Base-by-base conservation (phyloP, 2,888 invertebrate species). In the Parelbella ahira region DNA sequence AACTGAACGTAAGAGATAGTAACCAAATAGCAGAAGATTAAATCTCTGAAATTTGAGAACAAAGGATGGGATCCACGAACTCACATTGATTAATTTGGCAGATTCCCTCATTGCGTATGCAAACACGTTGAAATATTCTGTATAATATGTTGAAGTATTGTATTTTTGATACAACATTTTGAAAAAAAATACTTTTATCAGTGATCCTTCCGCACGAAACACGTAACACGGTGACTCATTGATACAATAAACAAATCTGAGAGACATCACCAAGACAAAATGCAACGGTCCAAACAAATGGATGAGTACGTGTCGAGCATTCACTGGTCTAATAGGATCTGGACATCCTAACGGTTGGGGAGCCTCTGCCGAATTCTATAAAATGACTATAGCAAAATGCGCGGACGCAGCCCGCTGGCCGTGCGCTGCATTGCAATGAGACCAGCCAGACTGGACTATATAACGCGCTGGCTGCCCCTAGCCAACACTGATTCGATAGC, bases 351-450 rank as follows among this genome's bases (percentile, higher is more conserved):
- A 82, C 84, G 78, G 82, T 79, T 63, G 72, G 70, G 62, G 62
- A 67, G 54, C 56, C 37, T 67, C 64, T 63, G 66, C 56, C 70
- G 68, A 73, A 69, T 66, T 62, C 68, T 64, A 74, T 70, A 70
- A 72, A 74, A 64, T 67, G 64, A 67, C 61, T 65, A 58, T 53
- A 54, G 49, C 56, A 54, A 56, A 55, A 54, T 53, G 63, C 65
- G 66, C 68, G 54, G 67, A 64, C 74, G 73, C 76, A 63, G 52
- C 55, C 62, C 50, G 44, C 18, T 28, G 15, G 10, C 41, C 83
- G 80, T 79, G 86, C 28, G 28, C 37, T 56, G 86, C 60, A 83
- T 87, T 71, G 62, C 73, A 84, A 87, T 83, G 57, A 81, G 66
- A 68, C 69, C 74, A 50, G 69, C 50, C 68, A 54, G 61, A 57